Evolutionary conservation across 1,140 invertebrate genomes (phyloP).

Genomic region (Contarinia nasturtii): DNA sequence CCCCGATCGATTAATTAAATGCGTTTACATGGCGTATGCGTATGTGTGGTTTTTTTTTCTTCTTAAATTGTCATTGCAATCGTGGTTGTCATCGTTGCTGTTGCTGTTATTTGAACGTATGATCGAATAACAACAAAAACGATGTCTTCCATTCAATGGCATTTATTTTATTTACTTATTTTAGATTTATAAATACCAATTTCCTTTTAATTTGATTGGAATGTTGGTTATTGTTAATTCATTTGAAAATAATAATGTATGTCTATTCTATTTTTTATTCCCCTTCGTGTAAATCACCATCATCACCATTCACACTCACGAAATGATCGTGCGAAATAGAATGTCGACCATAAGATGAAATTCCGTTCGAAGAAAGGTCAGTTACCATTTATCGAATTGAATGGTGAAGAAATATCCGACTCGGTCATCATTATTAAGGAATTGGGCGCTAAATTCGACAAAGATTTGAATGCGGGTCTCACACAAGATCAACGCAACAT

Average conservation of each 20-base stretch:
- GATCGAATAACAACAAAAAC: too few relatives aligned
- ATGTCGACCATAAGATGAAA: constrained; percentile 85
- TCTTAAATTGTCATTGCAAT: too few relatives aligned
- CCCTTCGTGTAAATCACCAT: too few relatives aligned
- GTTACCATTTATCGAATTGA: constrained; percentile 79
- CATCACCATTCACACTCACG: too few relatives aligned
- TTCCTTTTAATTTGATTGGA: constrained; percentile 7
- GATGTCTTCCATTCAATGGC: too few relatives aligned
- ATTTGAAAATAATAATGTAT: constrained; percentile 3
- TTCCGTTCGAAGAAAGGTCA: constrained; percentile 85
- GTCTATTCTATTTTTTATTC: not conserved
- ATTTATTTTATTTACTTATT: too few relatives aligned
- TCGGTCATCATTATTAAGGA: constrained; percentile 77
- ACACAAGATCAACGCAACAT: constrained; percentile 69
- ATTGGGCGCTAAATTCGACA: constrained; percentile 56
- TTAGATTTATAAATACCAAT: not conserved
- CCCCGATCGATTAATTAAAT: too few relatives aligned
- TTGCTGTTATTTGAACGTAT: too few relatives aligned
- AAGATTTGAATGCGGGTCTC: constrained; percentile 61
- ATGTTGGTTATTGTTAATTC: constrained; percentile 4
- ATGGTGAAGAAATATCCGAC: constrained; percentile 83
- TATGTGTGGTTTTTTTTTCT: too few relatives aligned
- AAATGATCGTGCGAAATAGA: too few relatives aligned
- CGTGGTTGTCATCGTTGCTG: too few relatives aligned
- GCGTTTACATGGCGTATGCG: too few relatives aligned